Percentiles rank a stretch among this genome's conserved stretches.
Evolutionary conservation across 2,888 invertebrate genomes (phyloP).

Genomic region (Drosophila aldrichi): DNA sequence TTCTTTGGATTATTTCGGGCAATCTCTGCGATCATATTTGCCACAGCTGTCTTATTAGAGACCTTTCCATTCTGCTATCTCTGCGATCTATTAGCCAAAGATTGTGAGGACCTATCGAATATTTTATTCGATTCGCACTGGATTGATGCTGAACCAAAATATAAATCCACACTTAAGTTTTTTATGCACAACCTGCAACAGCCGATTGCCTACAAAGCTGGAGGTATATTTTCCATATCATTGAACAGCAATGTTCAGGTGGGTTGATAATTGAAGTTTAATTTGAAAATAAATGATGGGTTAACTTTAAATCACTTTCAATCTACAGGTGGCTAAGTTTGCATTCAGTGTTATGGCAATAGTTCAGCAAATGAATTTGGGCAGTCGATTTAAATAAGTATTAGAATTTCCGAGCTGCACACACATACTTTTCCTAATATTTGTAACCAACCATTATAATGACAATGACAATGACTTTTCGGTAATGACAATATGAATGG

Average conservation of each 20-base stretch:
- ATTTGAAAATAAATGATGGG: no score
- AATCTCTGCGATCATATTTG: constrained; percentile 50
- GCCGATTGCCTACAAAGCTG: constrained; percentile 42
- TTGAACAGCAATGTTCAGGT: constrained; percentile 57
- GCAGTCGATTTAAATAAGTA: constrained; percentile 23
- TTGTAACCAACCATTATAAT: no score
- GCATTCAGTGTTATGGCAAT: constrained; percentile 67
- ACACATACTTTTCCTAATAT: no score
- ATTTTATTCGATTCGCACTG: constrained; percentile 33
- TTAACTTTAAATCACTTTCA: background rate
- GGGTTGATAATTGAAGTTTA: background rate
- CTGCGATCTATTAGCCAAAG: constrained; percentile 53
- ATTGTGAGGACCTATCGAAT: constrained; percentile 41
- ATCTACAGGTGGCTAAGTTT: constrained; percentile 57
- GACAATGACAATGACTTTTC: no score
- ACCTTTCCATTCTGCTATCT: constrained; percentile 68
- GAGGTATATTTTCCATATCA: constrained; percentile 37
- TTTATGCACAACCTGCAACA: constrained; percentile 35
- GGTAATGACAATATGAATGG: no score
- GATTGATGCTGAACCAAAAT: constrained; percentile 32
- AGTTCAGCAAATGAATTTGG: constrained; percentile 40
- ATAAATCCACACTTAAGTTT: constrained; percentile 27
- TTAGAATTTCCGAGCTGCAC: no score
- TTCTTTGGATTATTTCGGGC: constrained; percentile 36
- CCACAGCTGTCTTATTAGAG: constrained; percentile 31